These are phyloP conservation scores for Mohoua ochrocephala DNA, from an alignment of 2,113 vertebrate species.

Conservation along the genomic window DNA sequence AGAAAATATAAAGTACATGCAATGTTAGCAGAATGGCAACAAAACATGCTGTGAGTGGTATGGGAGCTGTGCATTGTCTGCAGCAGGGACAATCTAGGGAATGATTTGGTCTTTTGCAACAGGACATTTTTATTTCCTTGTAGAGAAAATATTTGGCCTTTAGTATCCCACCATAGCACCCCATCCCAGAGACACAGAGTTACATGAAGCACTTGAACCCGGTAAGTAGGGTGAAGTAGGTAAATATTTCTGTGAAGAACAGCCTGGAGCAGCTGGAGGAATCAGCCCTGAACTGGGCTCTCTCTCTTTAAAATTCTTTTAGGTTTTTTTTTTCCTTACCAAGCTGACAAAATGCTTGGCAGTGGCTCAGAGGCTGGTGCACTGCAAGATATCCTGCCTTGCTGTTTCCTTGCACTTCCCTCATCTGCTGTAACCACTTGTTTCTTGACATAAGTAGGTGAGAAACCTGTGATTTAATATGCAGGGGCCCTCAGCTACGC, in stretches of 20 bases:
- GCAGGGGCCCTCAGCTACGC: background rate
- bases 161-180: background rate
- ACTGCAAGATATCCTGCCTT: constrained; percentile 17
- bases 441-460: constrained; percentile 18
- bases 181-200: background rate
- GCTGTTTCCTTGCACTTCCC: constrained; percentile 22
- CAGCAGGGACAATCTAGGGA: background rate
- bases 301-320: background rate
- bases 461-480: constrained; percentile 5
- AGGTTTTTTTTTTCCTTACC: background rate
- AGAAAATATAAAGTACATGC: constrained; percentile 68
- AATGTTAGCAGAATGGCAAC: constrained; percentile 55
- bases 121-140: background rate
- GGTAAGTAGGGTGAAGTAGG: background rate
- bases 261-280: background rate
- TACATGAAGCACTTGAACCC: background rate
- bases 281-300: background rate
- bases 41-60: background rate
- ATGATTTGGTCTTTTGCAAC: constrained; percentile 1
- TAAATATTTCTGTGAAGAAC: background rate
- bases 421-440: constrained; percentile 10
- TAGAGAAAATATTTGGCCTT: background rate
- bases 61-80: constrained; percentile 51
- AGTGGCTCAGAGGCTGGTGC: background rate
- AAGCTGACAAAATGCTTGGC: constrained; percentile 20